These are phyloP conservation scores for Dusona sp. DNA, from an alignment of 2,888 invertebrate species.

Conservation along the genomic window DNA sequence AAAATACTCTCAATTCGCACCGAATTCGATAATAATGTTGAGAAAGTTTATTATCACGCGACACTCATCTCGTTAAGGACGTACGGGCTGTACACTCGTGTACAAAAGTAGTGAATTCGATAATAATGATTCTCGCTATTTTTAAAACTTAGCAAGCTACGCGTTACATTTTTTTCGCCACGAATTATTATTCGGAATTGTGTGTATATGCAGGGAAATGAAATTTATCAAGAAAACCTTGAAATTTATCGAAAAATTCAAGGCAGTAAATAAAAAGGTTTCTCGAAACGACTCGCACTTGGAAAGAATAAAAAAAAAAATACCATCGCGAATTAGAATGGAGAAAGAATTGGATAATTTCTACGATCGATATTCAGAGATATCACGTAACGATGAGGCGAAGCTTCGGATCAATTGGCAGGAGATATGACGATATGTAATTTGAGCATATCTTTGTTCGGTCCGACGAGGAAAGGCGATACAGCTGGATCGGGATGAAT, in stretches of 20 bases:
- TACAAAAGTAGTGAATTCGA: not conserved
- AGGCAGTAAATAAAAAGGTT: not conserved
- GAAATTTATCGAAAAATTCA: not conserved
- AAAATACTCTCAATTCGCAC: constrained; percentile 61
- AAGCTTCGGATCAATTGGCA: constrained; percentile 81
- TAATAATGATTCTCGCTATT: not conserved
- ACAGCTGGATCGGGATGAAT: constrained; percentile 72
- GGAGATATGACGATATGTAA: constrained; percentile 93
- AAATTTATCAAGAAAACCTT: not conserved
- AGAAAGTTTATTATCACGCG: constrained; percentile 48
- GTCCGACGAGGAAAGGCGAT: constrained; percentile 88
- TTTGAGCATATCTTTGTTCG: constrained; percentile 90
- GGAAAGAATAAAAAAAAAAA: not conserved
- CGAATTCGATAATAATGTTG: constrained; percentile 12
- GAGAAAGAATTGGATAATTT: not conserved
- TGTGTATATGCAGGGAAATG: not conserved
- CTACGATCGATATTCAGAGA: not conserved
- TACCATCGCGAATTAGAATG: not conserved
- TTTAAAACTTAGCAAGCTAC: not conserved
- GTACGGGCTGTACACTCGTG: not conserved
- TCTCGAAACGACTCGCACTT: not conserved
- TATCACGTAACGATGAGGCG: not conserved
- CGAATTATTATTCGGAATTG: not conserved
- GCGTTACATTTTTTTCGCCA: not conserved
- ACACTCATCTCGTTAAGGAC: constrained; percentile 1